Conservation (phyloP, 2,797 vertebrate genomes). For the Molossus molossus region DNA sequence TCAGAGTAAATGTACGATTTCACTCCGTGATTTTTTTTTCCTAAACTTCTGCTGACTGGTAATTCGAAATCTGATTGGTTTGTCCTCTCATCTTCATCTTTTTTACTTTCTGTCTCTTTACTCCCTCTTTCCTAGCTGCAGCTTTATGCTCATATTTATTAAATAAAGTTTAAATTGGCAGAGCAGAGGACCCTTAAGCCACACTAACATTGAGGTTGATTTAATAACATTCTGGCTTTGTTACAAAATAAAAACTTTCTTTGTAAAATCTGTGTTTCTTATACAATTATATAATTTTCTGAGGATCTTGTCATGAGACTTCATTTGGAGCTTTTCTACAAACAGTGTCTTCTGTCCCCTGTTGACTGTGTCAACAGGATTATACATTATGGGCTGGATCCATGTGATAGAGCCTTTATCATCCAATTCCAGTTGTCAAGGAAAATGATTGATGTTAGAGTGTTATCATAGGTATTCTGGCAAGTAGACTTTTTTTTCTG, state of each 20-base stretch:
- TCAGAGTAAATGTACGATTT: slow-evolving; percentile 91
- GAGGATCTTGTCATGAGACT: slow-evolving; percentile 57
- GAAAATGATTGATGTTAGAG: slow-evolving; percentile 65
- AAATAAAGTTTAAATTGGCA: slow-evolving; percentile 79
- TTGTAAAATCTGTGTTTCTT: slow-evolving; percentile 80
- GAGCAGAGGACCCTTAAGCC: slow-evolving; percentile 75
- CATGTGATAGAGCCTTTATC: slow-evolving; percentile 68
- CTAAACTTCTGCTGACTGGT: slow-evolving; percentile 88
- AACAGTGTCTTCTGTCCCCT: slow-evolving; percentile 67
- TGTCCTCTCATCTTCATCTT: slow-evolving; percentile 89
- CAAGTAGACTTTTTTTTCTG: slow-evolving; percentile 65
- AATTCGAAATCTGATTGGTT: slow-evolving; percentile 88
- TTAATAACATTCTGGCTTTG: slow-evolving; percentile 69
- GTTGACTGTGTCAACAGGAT: slow-evolving; percentile 66
- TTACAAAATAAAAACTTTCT: slow-evolving; percentile 72
- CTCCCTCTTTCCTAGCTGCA: slow-evolving; percentile 84
- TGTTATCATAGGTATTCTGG: slow-evolving; percentile 68
- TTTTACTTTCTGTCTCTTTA: slow-evolving; percentile 85
- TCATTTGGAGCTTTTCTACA: slow-evolving; percentile 62
- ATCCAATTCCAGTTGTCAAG: slow-evolving; percentile 62
- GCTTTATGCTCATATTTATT: slow-evolving; percentile 87
- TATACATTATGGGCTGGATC: slow-evolving; percentile 59
- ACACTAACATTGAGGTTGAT: slow-evolving; percentile 71
- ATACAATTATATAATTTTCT: slow-evolving; percentile 73
- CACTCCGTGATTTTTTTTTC: slow-evolving; percentile 87